Evolutionary conservation across 2,888 invertebrate genomes (phyloP), one percentile per base, ranked within the genome.

Genomic region (Actias luna): DNA sequence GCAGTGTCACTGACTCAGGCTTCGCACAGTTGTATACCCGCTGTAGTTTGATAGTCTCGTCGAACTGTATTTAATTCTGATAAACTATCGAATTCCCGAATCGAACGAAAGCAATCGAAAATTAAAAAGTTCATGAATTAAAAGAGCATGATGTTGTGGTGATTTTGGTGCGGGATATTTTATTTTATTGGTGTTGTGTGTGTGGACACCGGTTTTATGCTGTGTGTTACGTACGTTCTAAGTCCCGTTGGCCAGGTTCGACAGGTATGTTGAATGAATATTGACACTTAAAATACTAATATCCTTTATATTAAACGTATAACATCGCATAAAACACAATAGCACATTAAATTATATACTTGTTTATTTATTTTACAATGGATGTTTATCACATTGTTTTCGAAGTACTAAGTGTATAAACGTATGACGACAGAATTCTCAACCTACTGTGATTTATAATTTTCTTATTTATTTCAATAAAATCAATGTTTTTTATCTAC

Each of bases 1-100:
- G 87, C 89, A 89, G 86, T 90, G 91, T 90, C 92, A 91, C 79
- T 92, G 92, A 92, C 92, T 88, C 86, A 89, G 89, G 78, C 77
- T 77, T 74, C 68, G 83, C 72, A 73, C 82, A 80, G 84, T 82
- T 80, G 78, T 71, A 76, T 64, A 72, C 69, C 59, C 67, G 80
- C 74, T 69, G 74, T 76, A 77, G 75, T 68, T 72, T 65, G 70
- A 65, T 63, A 61, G 65, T 65, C 57, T 61, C 67, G 72, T 59
- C 63, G 29, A 27, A 59, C 16, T 55, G n/a, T 29, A 62, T 36
- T 59, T 14, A 59, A 63, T 39, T 59, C 29, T 55, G 55, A 29
- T 55, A 8, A 10, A 59, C 33, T n/a, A 59, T 63, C 63, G 59
- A 63, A 36, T 59, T 72, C 74, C 72, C 75, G 70, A 85, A 80